Percentiles rank a stretch among this genome's conserved stretches.
phyloP scores from a whole-genome alignment of 2,113 vertebrate species.

The Gallinago undulata region DNA sequence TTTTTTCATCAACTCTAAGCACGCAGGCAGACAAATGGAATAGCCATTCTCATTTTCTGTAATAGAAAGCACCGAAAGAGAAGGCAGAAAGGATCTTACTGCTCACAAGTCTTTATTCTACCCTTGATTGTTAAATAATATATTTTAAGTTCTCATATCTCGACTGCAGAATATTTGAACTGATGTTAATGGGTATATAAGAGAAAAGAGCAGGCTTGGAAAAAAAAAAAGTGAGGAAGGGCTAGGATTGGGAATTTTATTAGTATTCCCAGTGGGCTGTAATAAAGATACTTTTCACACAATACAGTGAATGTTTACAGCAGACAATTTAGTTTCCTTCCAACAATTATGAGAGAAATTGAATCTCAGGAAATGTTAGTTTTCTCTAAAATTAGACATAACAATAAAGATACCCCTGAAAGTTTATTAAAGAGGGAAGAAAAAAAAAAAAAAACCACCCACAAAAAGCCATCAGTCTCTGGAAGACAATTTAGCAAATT shows the following conservation, averaged over 20 bases:
- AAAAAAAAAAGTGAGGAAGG: background rate
- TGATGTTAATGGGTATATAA: constrained; percentile 36
- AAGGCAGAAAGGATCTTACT: constrained; percentile 30
- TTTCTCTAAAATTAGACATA: constrained; percentile 90
- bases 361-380: constrained; percentile 98
- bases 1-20: constrained; percentile 54
- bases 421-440: constrained; percentile 67
- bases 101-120: constrained; percentile 49
- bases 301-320: constrained; percentile 90
- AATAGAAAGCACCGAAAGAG: constrained; percentile 51
- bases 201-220: constrained; percentile 13
- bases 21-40: constrained; percentile 54
- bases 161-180: constrained; percentile 35
- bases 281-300: constrained; percentile 81
- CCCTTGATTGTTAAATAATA: constrained; percentile 67
- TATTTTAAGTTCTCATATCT: constrained; percentile 53
- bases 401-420: constrained; percentile 87
- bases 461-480: constrained; percentile 34
- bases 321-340: constrained; percentile 96
- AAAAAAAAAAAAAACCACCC: background rate
- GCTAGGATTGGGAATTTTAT: constrained; percentile 55
- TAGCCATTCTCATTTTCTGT: constrained; percentile 53
- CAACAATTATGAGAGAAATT: constrained; percentile 99
- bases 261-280: constrained; percentile 64
- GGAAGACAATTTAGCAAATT: constrained; percentile 48